These are phyloP conservation scores for Hippopotamus amphibius DNA, from an alignment of 2,113 vertebrate species.

Conservation along the genomic window DNA sequence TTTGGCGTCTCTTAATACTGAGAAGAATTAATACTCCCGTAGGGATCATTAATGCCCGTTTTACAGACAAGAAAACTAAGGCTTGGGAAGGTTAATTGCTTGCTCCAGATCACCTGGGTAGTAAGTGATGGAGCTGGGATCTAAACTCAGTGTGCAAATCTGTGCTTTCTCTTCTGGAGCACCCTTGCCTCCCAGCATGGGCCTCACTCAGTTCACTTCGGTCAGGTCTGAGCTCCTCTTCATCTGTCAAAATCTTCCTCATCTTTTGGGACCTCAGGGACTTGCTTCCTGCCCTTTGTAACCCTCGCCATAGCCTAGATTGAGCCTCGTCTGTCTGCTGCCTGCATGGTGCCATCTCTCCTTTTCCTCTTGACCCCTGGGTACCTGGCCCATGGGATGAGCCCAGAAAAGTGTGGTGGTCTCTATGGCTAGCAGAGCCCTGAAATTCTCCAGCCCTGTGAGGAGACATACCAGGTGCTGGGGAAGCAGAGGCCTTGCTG, in stretches of 20 bases:
- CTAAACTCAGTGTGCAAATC: background rate
- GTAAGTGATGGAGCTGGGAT: background rate
- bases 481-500: background rate
- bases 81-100: background rate
- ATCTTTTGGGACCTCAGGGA: background rate
- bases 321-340: background rate
- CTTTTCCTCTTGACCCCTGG: background rate
- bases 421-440: background rate
- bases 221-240: background rate
- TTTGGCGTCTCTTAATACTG: background rate
- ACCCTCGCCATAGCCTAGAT: rapidly evolving
- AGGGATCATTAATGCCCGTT: background rate
- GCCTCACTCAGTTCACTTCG: background rate
- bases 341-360: background rate
- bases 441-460: background rate
- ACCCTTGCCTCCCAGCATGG: background rate
- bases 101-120: background rate
- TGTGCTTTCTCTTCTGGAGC: background rate
- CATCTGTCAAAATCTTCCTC: background rate
- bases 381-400: background rate
- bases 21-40: background rate
- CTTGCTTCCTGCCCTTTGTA: background rate
- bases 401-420: background rate
- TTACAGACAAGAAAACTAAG: background rate
- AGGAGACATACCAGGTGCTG: background rate